Base-by-base conservation (phyloP, 1,140 invertebrate species). In the Papilio polyxenes region DNA sequence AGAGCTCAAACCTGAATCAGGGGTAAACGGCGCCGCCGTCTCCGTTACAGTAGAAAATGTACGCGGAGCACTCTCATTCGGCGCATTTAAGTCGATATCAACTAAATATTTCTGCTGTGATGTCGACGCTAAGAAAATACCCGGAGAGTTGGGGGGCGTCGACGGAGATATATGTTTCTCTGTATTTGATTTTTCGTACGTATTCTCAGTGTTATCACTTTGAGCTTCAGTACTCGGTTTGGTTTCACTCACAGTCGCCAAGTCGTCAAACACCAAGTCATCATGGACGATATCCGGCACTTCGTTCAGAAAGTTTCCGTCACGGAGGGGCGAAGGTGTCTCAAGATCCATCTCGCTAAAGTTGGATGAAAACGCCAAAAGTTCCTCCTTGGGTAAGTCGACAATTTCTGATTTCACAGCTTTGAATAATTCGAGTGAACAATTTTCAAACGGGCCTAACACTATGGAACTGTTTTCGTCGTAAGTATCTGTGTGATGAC, bases 381-480 rank as follows among this genome's bases (percentile, higher is more conserved):
- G 78, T 82, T 95, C 94, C 86, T 95, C 94, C 85, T 93, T 95
- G 0, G 91, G 90, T 59, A 93, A 82, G 72, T 94, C 91, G 20
- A 90, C 83, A 20, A 90, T 40, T 80, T 93, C 91, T 1, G 94
- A 94, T 87, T 95, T 95, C 1, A 95, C 83, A 5, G 94, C 94
- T 87, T 95, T 95, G 83, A 94, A 95, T 20, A 94, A 90, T 82
- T 95, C 95, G 23, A 95, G 83, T 1, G 94, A 92, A 82, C 94
- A 95, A 84, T 95, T 95, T 86, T 95, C 95, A 84, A 95, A 95
- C 1, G 95, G 95, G 2, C 95, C 95, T 23, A 96, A 85, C 53
- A 95, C 94, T 5, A 96, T 95, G 51, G 94, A 95, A 80, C 92
- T 94, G 79, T 94, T 93, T 85, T 95, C 91, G 53, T 94, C 91